Conservation (phyloP, 1,140 invertebrate species). For the Trypoxylus dichotomus region DNA sequence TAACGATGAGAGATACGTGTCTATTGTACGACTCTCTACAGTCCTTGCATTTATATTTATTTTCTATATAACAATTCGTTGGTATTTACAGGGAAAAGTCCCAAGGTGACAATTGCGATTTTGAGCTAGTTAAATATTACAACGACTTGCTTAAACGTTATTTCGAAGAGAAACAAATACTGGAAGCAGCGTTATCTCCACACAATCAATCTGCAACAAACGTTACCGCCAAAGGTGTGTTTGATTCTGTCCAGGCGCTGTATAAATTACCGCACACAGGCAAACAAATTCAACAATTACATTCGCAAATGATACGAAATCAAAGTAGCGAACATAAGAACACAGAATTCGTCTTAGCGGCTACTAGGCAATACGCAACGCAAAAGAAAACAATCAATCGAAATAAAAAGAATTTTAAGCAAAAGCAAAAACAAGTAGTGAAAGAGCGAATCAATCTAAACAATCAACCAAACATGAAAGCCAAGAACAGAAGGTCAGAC, state of each 20-base stretch:
- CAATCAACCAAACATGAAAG: neutral
- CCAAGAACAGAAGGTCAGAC: neutral
- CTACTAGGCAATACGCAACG: neutral
- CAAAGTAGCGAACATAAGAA: slow-evolving; percentile 20
- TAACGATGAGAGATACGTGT: too few species aligned
- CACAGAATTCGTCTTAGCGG: neutral
- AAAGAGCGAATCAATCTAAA: neutral
- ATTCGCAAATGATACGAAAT: neutral
- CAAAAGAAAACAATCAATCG: neutral
- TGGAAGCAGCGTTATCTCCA: slow-evolving; percentile 39
- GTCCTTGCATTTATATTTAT: too few species aligned
- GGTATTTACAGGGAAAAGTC: slow-evolving; percentile 40
- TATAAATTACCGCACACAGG: slow-evolving; percentile 43
- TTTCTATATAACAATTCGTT: neutral
- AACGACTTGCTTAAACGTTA: slow-evolving; percentile 40
- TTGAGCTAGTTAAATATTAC: slow-evolving; percentile 35
- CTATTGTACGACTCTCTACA: too few species aligned
- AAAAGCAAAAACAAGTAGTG: neutral
- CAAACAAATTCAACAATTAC: slow-evolving; percentile 42
- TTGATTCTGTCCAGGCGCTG: slow-evolving; percentile 34
- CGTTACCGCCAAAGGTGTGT: slow-evolving; percentile 37
- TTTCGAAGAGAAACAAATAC: slow-evolving; percentile 40
- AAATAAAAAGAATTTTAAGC: neutral
- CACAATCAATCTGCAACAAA: neutral
- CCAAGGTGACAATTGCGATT: slow-evolving; percentile 36